Evolutionary conservation across 2,113 vertebrate genomes (phyloP), one percentile per base, ranked within the genome.

Genomic region (Ciconia stormi): DNA sequence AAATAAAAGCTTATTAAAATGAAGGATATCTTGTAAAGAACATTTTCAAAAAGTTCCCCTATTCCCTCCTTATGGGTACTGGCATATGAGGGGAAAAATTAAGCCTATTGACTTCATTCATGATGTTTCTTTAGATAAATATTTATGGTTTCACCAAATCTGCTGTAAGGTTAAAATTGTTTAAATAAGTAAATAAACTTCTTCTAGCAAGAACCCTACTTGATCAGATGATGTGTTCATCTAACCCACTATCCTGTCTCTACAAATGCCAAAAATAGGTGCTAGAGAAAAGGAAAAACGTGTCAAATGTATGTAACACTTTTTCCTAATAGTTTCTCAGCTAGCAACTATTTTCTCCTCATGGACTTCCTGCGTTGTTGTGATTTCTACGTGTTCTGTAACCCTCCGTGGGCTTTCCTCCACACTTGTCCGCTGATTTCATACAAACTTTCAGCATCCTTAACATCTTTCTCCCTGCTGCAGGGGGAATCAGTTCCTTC

Each of bases 221-320:
- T 50, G 20, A 38, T 38, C 38, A 87, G 46, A 53, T 36, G 27
- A 59, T 5, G 18, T 4, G 3, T 74, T 94, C 46, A 84, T 82
- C 13, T 47, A 50, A 14, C 16, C 8, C 20, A 44, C 36, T 78
- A 13, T 23, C 16, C 17, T 63, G 21, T 55, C 19, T 63, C 52
- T 73, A 42, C 7, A 23, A 62, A 7, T 18, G 13, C 16, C 23
- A 71, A 47, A 50, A 70, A 70, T 3, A 56, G 6, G 10, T 52
- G 11, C 11, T 56, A 49, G 6, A 62, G 59, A n/a, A 87, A 76
- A 22, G 10, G 7, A 55, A 61, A 93, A 87, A 42, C 13, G 50
- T 3, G 9, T 30, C 8, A 50, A 71, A 74, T 6, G 1, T 19
- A 44, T 13, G 10, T 18, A 89, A 46, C 0, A 3, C 3, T 63